Evolutionary conservation across 2,113 vertebrate genomes (phyloP).

Genomic region (Oreochromis aureus): DNA sequence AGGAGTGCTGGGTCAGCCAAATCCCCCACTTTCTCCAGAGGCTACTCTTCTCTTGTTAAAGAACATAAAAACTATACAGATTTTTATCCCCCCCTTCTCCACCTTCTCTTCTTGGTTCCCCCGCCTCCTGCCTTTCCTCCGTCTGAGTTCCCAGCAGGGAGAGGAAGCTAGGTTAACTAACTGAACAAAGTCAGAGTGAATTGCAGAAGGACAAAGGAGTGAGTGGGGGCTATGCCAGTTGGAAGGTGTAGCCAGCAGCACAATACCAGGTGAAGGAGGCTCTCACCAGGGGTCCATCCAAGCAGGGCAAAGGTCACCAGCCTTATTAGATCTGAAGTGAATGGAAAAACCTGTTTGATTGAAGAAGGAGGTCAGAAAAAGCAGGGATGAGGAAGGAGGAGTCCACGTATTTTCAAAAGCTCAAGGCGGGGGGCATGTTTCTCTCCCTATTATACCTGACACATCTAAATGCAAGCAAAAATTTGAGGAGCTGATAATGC

Average conservation of each 20-base stretch:
- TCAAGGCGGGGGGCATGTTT: constrained; percentile 8
- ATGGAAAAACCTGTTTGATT: constrained; percentile 65
- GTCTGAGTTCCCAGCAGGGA: constrained; percentile 78
- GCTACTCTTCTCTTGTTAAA: neutral
- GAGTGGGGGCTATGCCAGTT: constrained; percentile 56
- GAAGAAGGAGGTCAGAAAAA: constrained; percentile 1
- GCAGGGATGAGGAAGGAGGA: constrained; percentile 54
- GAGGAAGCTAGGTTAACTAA: constrained; percentile 92
- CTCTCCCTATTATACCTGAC: constrained; percentile 23
- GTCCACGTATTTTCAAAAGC: constrained; percentile 78
- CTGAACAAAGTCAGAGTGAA: constrained; percentile 88
- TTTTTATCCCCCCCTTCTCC: constrained; percentile 4
- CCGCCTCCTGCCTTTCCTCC: constrained; percentile 20
- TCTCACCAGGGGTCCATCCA: constrained; percentile 62
- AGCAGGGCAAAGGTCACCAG: constrained; percentile 79
- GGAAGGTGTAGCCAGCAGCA: constrained; percentile 65
- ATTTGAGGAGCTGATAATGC: constrained; percentile 4
- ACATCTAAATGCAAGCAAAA: constrained; percentile 10
- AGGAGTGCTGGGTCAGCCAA: neutral
- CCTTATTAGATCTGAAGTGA: constrained; percentile 82
- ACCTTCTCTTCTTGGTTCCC: neutral
- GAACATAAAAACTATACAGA: neutral
- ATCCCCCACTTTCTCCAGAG: neutral
- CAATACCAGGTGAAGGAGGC: constrained; percentile 91
- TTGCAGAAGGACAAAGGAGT: constrained; percentile 78